Percentiles rank a stretch among this genome's conserved stretches.
phyloP scores from a whole-genome alignment of 2,797 vertebrate species.

The Hyperoplus lanceolatus region DNA sequence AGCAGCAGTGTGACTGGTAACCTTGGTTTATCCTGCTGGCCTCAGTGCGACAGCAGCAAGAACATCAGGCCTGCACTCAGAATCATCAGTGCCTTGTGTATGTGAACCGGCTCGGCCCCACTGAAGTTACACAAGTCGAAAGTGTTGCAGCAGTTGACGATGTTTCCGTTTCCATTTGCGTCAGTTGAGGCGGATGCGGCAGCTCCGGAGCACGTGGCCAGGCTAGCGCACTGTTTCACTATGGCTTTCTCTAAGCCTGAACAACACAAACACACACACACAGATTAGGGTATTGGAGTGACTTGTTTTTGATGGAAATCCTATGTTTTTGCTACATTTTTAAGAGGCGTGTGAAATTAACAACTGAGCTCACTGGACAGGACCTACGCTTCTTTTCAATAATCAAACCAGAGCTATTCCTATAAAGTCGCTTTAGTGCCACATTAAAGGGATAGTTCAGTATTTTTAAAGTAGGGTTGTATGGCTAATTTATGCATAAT shows the following conservation, averaged over 20 bases:
- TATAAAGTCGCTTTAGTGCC: not conserved
- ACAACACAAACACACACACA: constrained; percentile 11
- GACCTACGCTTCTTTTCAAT: not conserved
- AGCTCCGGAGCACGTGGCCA: constrained; percentile 57
- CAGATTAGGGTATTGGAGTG: not conserved
- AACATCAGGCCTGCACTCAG: constrained; percentile 20
- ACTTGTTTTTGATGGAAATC: not conserved
- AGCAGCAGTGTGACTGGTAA: not conserved
- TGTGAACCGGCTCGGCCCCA: constrained; percentile 45
- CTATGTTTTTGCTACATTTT: not conserved
- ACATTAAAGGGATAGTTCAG: not conserved
- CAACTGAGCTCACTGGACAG: not conserved
- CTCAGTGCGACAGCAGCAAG: constrained; percentile 45
- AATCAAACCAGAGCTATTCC: not conserved
- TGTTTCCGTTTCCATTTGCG: constrained; percentile 67
- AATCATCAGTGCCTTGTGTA: constrained; percentile 50
- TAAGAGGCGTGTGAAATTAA: not conserved
- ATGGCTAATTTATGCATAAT: not conserved
- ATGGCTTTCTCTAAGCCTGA: constrained; percentile 66
- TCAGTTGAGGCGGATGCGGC: constrained; percentile 32
- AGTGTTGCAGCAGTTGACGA: constrained; percentile 73
- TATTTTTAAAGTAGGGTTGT: not conserved
- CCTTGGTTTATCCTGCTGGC: rapidly evolving
- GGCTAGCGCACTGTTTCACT: constrained; percentile 73
- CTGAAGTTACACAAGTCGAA: constrained; percentile 76